Percentiles rank a stretch among this genome's conserved stretches.
Evolutionary conservation across 2,888 invertebrate species (phyloP).

Genomic region (Folsomia manolachei): DNA sequence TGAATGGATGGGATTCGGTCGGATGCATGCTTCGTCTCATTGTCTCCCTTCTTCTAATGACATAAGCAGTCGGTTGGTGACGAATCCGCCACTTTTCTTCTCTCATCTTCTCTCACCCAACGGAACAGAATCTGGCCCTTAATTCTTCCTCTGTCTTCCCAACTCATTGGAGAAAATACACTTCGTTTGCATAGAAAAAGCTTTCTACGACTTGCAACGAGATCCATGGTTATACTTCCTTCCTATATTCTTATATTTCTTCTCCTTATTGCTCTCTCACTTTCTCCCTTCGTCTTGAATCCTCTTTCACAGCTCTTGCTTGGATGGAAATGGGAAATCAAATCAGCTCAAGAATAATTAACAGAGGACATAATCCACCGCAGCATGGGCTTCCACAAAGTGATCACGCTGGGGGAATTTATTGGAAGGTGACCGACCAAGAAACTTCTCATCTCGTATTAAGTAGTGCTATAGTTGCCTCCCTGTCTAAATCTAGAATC

Average conservation of each 20-base stretch:
- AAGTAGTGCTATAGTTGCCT: neutral
- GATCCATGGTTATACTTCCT: neutral
- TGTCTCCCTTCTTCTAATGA: constrained; percentile 22
- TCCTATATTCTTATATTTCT: too few species aligned
- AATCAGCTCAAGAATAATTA: constrained; percentile 47
- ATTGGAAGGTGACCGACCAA: constrained; percentile 51
- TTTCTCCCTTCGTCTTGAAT: constrained; percentile 22
- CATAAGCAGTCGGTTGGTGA: constrained; percentile 16
- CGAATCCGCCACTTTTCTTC: constrained; percentile 20
- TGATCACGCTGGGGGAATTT: constrained; percentile 41
- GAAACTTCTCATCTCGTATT: constrained; percentile 23
- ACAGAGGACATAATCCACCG: constrained; percentile 46
- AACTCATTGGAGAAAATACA: constrained; percentile 20
- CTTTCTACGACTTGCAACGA: neutral
- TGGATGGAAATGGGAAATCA: constrained; percentile 45
- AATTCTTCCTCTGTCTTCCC: neutral
- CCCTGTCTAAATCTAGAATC: too few species aligned
- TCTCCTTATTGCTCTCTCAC: constrained; percentile 28
- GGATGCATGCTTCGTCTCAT: constrained; percentile 8
- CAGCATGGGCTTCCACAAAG: constrained; percentile 39
- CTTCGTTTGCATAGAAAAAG: constrained; percentile 18
- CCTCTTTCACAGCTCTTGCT: constrained; percentile 18
- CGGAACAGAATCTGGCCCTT: too few species aligned
- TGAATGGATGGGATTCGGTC: neutral
- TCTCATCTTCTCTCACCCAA: constrained; percentile 14